phyloP scores from a whole-genome alignment of 2,888 invertebrate species.

The Noctuana brunneofusca region DNA sequence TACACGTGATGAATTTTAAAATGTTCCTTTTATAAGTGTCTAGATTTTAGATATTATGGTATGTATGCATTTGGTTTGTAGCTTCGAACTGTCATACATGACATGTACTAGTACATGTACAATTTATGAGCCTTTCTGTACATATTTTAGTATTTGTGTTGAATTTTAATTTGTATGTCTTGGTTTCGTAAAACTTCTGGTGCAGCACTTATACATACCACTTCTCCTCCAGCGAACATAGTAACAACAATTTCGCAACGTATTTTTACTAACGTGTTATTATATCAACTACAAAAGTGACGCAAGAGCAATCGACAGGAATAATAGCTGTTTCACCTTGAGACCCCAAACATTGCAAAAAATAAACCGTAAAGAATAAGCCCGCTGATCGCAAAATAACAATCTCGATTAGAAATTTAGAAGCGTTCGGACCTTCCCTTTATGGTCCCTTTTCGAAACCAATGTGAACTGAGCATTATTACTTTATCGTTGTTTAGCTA shows the following conservation, averaged over 20 bases:
- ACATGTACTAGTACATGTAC: too few species aligned
- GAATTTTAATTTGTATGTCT: slow-evolving; percentile 2
- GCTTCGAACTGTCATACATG: slow-evolving; percentile 68
- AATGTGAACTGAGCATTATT: slow-evolving; percentile 66
- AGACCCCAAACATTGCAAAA: slow-evolving; percentile 66
- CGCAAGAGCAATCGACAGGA: slow-evolving; percentile 40
- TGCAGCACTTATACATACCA: too few species aligned
- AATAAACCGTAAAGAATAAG: slow-evolving; percentile 64
- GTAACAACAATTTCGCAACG: neutral
- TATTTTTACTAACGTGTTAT: neutral
- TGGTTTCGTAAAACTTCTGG: neutral
- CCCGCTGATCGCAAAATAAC: slow-evolving; percentile 66
- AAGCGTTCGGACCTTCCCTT: slow-evolving; percentile 63
- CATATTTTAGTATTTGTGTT: slow-evolving; percentile 39
- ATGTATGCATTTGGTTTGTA: slow-evolving; percentile 53
- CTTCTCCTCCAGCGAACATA: neutral
- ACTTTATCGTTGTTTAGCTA: slow-evolving; percentile 76
- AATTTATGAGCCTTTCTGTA: slow-evolving; percentile 49
- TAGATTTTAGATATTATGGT: slow-evolving; percentile 59
- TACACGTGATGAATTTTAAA: slow-evolving; percentile 78
- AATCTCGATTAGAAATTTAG: slow-evolving; percentile 76
- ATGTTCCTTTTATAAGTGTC: slow-evolving; percentile 54
- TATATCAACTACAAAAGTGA: slow-evolving; percentile 16
- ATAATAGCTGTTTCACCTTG: slow-evolving; percentile 65
- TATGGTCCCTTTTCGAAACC: slow-evolving; percentile 68